Percentiles rank a stretch among this genome's conserved stretches.
Evolutionary conservation across 2,888 invertebrate genomes (phyloP).

Genomic region (Dorcus parallelipipedus): DNA sequence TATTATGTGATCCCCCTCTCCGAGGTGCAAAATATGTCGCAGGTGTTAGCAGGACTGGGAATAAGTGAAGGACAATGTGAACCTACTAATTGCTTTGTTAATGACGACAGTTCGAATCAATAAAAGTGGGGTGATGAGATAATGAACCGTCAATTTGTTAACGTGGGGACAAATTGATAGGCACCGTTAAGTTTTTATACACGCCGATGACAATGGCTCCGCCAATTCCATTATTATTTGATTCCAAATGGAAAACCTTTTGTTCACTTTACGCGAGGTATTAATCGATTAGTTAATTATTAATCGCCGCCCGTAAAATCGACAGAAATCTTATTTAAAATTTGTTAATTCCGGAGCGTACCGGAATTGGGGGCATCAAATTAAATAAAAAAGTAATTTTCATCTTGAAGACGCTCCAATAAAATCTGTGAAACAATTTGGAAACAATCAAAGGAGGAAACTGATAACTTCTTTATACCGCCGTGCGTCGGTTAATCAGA

Average conservation of each 20-base stretch:
- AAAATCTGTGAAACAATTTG: constrained; percentile 8
- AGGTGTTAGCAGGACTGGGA: constrained; percentile 16
- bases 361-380: background rate
- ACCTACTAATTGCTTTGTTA: constrained; percentile 27
- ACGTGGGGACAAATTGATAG: constrained; percentile 22
- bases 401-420: background rate
- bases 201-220: constrained; percentile 13
- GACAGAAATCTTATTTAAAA: background rate
- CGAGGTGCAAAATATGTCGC: constrained; percentile 16
- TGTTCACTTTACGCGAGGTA: background rate
- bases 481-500: background rate
- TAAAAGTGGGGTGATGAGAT: constrained; percentile 25
- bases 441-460: constrained; percentile 12
- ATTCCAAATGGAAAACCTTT: background rate
- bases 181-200: constrained; percentile 24
- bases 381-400: constrained; percentile 1
- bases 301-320: background rate
- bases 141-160: constrained; percentile 27
- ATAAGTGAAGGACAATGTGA: constrained; percentile 19
- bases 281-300: background rate
- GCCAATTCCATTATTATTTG: constrained; percentile 7
- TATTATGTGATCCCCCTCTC: no score
- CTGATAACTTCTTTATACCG: background rate
- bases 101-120: constrained; percentile 27
- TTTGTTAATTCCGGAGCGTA: background rate